Conservation (phyloP, 2,113 vertebrate species). For the Poeciliopsis retropinna region DNA sequence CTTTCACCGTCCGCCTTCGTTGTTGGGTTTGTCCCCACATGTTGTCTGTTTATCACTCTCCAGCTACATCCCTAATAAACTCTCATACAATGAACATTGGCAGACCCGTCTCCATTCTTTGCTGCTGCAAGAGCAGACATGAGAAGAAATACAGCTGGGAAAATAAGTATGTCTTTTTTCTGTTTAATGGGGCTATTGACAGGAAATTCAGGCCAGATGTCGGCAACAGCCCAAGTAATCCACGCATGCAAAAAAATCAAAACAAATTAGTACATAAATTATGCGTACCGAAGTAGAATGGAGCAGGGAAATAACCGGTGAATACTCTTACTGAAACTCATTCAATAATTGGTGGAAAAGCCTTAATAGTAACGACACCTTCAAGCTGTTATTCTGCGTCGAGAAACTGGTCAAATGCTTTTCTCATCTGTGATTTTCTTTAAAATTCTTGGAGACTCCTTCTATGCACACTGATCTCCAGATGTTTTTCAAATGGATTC, state of each 20-base stretch:
- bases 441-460: neutral
- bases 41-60: slow-evolving; percentile 50
- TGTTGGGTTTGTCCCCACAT: slow-evolving; percentile 56
- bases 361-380: neutral
- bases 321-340: neutral
- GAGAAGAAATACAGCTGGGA: neutral
- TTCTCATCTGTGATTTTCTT: neutral
- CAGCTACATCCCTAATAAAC: slow-evolving; percentile 40
- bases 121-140: slow-evolving; percentile 9
- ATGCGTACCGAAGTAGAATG: neutral
- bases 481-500: neutral
- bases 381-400: neutral
- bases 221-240: neutral
- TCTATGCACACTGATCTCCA: neutral
- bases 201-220: neutral
- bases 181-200: neutral
- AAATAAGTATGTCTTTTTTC: neutral
- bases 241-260: neutral
- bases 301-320: neutral
- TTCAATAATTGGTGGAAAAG: neutral
- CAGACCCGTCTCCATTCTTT: slow-evolving; percentile 41
- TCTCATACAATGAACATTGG: slow-evolving; percentile 65
- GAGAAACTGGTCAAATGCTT: neutral
- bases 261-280: neutral
- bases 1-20: slow-evolving; percentile 32